Evolutionary conservation across 2,113 vertebrate genomes (phyloP).

Genomic region (Arvicanthis niloticus): DNA sequence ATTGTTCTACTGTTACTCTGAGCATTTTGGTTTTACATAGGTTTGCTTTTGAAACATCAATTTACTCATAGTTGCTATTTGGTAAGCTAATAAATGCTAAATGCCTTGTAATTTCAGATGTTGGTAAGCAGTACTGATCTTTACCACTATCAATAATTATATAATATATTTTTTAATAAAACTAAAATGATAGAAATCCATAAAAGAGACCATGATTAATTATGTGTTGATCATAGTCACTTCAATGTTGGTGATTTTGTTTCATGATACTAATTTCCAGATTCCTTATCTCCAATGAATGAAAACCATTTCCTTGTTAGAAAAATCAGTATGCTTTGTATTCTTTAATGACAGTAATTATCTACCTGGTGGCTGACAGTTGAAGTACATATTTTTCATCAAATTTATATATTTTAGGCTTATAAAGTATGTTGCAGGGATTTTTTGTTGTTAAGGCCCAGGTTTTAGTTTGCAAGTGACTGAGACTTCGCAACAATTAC

Average conservation of each 20-base stretch:
- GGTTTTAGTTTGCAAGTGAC: slow-evolving; percentile 67
- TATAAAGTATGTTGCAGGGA: slow-evolving; percentile 53
- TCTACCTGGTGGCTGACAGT: slow-evolving; percentile 24
- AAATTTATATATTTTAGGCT: slow-evolving; percentile 61
- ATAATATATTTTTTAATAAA: slow-evolving; percentile 73
- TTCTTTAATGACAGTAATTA: slow-evolving; percentile 48
- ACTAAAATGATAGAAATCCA: slow-evolving; percentile 70
- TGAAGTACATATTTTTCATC: slow-evolving; percentile 46
- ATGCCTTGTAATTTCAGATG: slow-evolving; percentile 47
- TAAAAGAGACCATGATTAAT: slow-evolving; percentile 70
- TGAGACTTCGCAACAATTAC: slow-evolving; percentile 54
- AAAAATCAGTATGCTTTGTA: slow-evolving; percentile 57
- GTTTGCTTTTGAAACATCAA: slow-evolving; percentile 58
- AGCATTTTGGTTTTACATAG: slow-evolving; percentile 60
- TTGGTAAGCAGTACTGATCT: slow-evolving; percentile 52
- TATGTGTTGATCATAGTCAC: slow-evolving; percentile 55
- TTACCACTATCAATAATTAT: slow-evolving; percentile 71
- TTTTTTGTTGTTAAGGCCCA: slow-evolving; percentile 38
- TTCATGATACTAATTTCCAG: slow-evolving; percentile 67
- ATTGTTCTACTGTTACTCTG: slow-evolving; percentile 40
- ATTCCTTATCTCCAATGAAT: slow-evolving; percentile 60
- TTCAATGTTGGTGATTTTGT: slow-evolving; percentile 59
- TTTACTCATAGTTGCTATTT: slow-evolving; percentile 61
- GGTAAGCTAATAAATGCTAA: slow-evolving; percentile 65
- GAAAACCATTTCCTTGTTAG: slow-evolving; percentile 64